A percentile compares a stretch with the other conserved stretches of the same genome.
phyloP scores from a whole-genome alignment of 2,113 vertebrate genomes.

The Platysternon megacephalum region DNA sequence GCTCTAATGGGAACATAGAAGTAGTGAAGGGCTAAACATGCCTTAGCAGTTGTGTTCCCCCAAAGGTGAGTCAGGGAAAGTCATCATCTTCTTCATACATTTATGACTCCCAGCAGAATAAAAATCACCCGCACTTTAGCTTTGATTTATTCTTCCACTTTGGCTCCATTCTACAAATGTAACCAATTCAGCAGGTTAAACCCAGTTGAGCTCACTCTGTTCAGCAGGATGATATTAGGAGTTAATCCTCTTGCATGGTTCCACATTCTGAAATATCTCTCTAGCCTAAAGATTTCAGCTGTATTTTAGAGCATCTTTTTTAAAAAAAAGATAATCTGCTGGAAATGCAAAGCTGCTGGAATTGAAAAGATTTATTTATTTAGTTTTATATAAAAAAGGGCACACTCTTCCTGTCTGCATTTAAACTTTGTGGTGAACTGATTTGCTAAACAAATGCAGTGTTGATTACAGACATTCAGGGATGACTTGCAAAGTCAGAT shows the following conservation, averaged over 20 bases:
- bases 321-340: slow-evolving; percentile 52
- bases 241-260: slow-evolving; percentile 57
- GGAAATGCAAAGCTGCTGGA: slow-evolving; percentile 17
- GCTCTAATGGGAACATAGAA: not conserved
- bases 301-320: slow-evolving; percentile 57
- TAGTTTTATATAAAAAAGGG: not conserved
- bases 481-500: not conserved
- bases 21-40: not conserved
- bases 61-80: not conserved
- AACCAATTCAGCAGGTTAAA: slow-evolving; percentile 56
- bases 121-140: slow-evolving; percentile 27
- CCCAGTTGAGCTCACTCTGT: slow-evolving; percentile 61
- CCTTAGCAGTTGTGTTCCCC: not conserved
- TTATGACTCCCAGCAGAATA: not conserved
- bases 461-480: not conserved
- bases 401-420: not conserved
- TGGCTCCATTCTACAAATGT: slow-evolving; percentile 25
- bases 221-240: slow-evolving; percentile 71
- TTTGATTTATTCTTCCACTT: slow-evolving; percentile 37
- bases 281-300: slow-evolving; percentile 55
- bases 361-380: not conserved
- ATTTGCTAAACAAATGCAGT: slow-evolving; percentile 9
- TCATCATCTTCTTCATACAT: not conserved
- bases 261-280: slow-evolving; percentile 56
- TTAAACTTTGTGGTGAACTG: slow-evolving; percentile 10